These are phyloP conservation scores for Pelodytes ibericus DNA, from an alignment of 2,797 vertebrate species.

Conservation along the genomic window DNA sequence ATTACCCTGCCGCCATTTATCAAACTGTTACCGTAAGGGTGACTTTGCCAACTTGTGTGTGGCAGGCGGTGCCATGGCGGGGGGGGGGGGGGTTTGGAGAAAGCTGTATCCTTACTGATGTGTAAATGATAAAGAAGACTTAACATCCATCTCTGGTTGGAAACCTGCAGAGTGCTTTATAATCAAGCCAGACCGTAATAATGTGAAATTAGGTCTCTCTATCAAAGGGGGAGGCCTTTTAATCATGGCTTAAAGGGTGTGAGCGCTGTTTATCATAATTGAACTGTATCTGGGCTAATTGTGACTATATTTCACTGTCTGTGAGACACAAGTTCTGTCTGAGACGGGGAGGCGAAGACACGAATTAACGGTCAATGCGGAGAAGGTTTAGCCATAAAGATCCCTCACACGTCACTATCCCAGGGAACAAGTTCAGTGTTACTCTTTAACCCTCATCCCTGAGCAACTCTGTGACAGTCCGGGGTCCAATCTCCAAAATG, in stretches of 20 bases:
- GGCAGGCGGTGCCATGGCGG: constrained; percentile 65
- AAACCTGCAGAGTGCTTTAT: constrained; percentile 78
- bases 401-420: too few species aligned
- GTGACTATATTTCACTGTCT: constrained; percentile 98
- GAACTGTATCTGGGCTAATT: constrained; percentile 97
- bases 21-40: constrained; percentile 85
- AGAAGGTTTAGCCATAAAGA: too few species aligned
- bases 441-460: too few species aligned
- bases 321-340: constrained; percentile 71
- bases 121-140: constrained; percentile 93
- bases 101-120: constrained; percentile 83
- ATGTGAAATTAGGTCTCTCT: constrained; percentile 96
- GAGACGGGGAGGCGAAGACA: constrained; percentile 53
- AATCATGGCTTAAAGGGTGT: constrained; percentile 96
- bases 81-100: constrained; percentile 66
- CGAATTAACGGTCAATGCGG: too few species aligned
- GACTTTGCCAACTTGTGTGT: constrained; percentile 83
- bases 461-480: too few species aligned
- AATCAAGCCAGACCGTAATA: constrained; percentile 88
- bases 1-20: constrained; percentile 96
- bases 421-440: too few species aligned
- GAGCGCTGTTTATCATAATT: constrained; percentile 93
- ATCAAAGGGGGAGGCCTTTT: constrained; percentile 90
- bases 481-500: too few species aligned
- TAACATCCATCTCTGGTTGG: constrained; percentile 78